Evolutionary conservation across 2,888 invertebrate genomes (phyloP).

Genomic region (Oithona nana): DNA sequence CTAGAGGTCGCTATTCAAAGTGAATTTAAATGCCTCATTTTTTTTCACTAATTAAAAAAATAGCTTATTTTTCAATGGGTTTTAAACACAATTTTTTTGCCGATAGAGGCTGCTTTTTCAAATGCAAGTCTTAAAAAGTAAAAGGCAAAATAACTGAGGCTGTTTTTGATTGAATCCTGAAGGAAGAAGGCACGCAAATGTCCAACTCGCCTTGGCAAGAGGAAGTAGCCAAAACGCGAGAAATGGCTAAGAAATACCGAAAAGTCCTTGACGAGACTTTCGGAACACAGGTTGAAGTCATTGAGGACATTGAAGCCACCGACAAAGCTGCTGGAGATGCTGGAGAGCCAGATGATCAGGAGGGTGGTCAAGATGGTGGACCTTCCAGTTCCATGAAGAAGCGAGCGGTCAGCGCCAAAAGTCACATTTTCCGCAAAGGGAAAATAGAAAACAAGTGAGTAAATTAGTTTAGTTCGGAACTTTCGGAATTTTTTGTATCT

Average conservation of each 20-base stretch:
- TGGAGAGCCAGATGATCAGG: background rate
- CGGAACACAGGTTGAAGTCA: background rate
- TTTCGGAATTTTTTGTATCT: too few relatives aligned
- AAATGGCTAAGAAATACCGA: background rate
- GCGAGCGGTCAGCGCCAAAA: slow-evolving; percentile 10
- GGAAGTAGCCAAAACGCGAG: background rate
- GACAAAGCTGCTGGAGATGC: background rate
- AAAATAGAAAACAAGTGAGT: slow-evolving; percentile 1
- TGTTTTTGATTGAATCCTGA: background rate
- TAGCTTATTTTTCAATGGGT: too few relatives aligned
- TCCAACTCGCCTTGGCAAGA: background rate
- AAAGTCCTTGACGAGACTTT: background rate
- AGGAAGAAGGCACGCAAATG: background rate
- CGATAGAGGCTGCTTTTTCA: too few relatives aligned
- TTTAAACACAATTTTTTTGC: too few relatives aligned
- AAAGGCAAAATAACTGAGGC: too few relatives aligned
- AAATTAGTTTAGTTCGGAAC: too few relatives aligned
- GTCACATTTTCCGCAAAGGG: slow-evolving; percentile 7
- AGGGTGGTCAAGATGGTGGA: background rate
- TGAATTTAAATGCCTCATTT: too few relatives aligned
- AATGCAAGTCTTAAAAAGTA: too few relatives aligned
- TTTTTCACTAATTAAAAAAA: too few relatives aligned
- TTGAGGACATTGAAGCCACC: background rate
- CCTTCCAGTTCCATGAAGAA: background rate
- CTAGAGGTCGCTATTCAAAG: too few relatives aligned